phyloP scores from a whole-genome alignment of 2,888 invertebrate genomes.

The Phasia obesa region DNA sequence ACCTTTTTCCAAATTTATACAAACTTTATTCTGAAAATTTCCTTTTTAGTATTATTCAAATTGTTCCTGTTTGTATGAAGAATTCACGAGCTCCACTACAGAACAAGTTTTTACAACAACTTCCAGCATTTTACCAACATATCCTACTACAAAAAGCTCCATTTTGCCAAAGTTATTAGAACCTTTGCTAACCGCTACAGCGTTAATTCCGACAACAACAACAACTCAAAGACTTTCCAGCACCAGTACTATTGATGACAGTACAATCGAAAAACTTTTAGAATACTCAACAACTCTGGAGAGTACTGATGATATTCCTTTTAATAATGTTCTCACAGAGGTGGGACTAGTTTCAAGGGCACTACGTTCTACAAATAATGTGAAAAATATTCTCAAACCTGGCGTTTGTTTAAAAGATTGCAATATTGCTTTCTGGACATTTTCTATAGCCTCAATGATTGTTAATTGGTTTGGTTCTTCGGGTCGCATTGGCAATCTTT shows the following conservation, averaged over 20 bases:
- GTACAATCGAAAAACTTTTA: not conserved
- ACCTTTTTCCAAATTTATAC: too few species aligned
- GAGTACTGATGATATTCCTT: constrained; percentile 22
- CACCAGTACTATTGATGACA: not conserved
- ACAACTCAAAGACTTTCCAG: constrained; percentile 16
- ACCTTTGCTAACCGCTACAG: constrained; percentile 48
- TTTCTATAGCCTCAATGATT: constrained; percentile 83
- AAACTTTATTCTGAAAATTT: constrained; percentile 12
- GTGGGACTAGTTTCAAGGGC: constrained; percentile 22
- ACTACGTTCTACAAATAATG: constrained; percentile 58
- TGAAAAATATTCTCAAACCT: constrained; percentile 73
- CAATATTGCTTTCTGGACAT: constrained; percentile 83
- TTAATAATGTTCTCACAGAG: not conserved
- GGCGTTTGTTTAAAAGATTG: constrained; percentile 84
- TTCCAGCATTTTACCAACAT: constrained; percentile 4
- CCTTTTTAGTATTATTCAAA: constrained; percentile 77
- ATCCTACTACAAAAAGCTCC: constrained; percentile 8
- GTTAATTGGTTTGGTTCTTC: constrained; percentile 86
- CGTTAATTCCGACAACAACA: constrained; percentile 25
- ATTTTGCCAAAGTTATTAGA: constrained; percentile 33
- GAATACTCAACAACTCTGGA: constrained; percentile 31
- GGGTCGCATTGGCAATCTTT: constrained; percentile 86
- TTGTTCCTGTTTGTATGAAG: constrained; percentile 72
- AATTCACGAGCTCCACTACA: constrained; percentile 11
- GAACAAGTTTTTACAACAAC: constrained; percentile 14